A percentile compares a stretch with the other conserved stretches of the same genome.
These are phyloP conservation scores for Andrena cerasifolii DNA, from an alignment of 1,140 invertebrate species.

Conservation along the genomic window DNA sequence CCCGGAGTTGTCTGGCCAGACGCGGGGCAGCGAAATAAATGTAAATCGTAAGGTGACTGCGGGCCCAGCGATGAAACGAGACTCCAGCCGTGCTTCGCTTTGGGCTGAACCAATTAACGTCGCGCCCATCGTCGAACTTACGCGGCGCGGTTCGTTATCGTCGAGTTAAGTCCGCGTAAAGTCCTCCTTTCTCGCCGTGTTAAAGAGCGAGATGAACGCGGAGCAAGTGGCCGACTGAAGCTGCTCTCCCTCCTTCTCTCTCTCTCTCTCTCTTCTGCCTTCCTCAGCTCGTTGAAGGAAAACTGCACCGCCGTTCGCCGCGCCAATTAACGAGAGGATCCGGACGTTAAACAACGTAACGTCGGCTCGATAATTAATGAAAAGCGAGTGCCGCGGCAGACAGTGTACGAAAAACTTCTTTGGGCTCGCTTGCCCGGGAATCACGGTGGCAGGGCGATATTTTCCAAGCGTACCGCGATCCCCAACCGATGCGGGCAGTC, in stretches of 20 bases:
- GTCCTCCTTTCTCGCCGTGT: neutral
- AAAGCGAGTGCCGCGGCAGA: neutral
- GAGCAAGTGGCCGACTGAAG: conserved; percentile 8
- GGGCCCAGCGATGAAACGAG: neutral
- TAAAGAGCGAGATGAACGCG: conserved; percentile 13
- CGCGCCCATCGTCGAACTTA: conserved; percentile 11
- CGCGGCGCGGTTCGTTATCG: conserved; percentile 26
- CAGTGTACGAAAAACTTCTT: neutral
- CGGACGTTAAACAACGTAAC: conserved; percentile 20
- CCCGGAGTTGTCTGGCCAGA: no score
- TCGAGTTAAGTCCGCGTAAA: conserved; percentile 29
- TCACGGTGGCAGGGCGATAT: no score
- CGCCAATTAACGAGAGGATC: conserved; percentile 17
- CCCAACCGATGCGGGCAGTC: no score
- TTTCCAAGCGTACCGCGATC: no score
- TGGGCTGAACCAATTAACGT: conserved; percentile 20
- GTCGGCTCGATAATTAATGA: conserved; percentile 22
- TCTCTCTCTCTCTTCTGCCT: neutral
- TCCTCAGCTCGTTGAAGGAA: neutral
- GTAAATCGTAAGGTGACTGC: neutral
- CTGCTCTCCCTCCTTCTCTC: neutral
- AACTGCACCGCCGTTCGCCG: neutral
- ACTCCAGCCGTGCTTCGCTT: neutral
- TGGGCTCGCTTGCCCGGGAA: neutral
- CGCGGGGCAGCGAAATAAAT: no score